Base-by-base conservation (phyloP, 64 coral and sea anemone genomes). In the Montipora capricornis region DNA sequence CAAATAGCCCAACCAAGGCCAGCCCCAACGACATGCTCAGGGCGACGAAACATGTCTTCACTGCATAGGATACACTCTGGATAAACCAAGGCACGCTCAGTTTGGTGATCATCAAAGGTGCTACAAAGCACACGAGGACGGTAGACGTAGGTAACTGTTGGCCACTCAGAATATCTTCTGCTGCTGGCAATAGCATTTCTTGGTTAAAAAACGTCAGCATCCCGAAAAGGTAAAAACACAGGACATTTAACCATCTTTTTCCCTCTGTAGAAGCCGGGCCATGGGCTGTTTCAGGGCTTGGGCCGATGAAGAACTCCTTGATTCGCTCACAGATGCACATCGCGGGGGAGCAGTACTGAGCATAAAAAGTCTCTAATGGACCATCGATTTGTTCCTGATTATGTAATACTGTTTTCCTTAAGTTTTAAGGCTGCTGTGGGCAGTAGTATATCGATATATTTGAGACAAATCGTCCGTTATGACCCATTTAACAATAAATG, bases 91-190 rank as follows among this genome's bases (percentile, higher is more conserved):
- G 95, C 8, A 76, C 88, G 1, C 88, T 55, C 1, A 94, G 78
- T 90, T 97, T 97, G 5, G 88, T 92, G 4, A 85, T 37, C 92
- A 92, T 74, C 9, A 97, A 37, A 3, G 95, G 95, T 6, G 92
- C 89, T 6, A 94, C 93, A 37, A 92, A 97, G 4, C 77, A 62
- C 1, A 89, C 73, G 5, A 94, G 87, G 22, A 97, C 79, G 15
- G 93, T 87, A 6, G 95, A 70, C 22, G 95, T 94, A 3, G 95
- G 95, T 60, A 97, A 55, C 13, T 52, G 47, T 57, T 73, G 4
- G 1, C 95, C 95, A 61, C 95, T 97, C 6, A 97, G 68, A 73
- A 97, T 78, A 77, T 97, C 95, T 81, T 97, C 77, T 19, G 95
- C 79, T 8, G 95, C 95, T 29, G 84, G 91, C 8, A 92, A 75